Percentiles rank a stretch among this genome's conserved stretches.
Conservation (phyloP, 2,888 invertebrate species). For the Macaria notata region DNA sequence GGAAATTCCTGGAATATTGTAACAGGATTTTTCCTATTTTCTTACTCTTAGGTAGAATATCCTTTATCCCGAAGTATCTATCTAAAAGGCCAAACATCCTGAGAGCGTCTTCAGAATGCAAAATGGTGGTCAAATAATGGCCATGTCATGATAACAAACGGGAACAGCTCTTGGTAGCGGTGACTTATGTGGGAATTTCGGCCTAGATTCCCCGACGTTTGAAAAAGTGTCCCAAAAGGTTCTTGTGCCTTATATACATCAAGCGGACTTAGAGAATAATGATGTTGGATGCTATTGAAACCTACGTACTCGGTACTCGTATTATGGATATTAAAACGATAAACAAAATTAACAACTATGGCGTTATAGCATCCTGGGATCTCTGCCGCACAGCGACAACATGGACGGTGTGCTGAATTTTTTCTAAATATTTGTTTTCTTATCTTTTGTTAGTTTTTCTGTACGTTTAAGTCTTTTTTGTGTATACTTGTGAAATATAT, state of each 20-base stretch:
- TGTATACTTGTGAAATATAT: too few relatives aligned
- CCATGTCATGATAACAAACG: conserved; percentile 60
- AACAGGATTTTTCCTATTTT: conserved; percentile 8
- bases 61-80: background rate
- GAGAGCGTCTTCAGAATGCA: conserved; percentile 47
- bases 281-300: too few relatives aligned
- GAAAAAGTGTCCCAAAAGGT: conserved; percentile 4
- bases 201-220: conserved; percentile 23
- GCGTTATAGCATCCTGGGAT: too few relatives aligned
- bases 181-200: conserved; percentile 55
- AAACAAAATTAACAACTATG: too few relatives aligned
- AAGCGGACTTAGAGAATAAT: too few relatives aligned
- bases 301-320: too few relatives aligned
- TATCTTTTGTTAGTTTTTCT: too few relatives aligned
- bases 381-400: too few relatives aligned
- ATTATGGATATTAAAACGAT: too few relatives aligned
- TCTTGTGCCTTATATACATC: conserved; percentile 1
- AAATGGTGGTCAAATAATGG: conserved; percentile 63
- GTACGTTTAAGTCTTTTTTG: too few relatives aligned
- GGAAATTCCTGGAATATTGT: conserved; percentile 20
- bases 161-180: conserved; percentile 42
- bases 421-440: too few relatives aligned
- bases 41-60: background rate
- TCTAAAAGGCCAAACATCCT: conserved; percentile 17
- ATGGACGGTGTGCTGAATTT: too few relatives aligned